Evolutionary conservation across 64 coral and sea anemone species (phyloP), one percentile per base, ranked within the genome.

Genomic region (Acropora tenuis): DNA sequence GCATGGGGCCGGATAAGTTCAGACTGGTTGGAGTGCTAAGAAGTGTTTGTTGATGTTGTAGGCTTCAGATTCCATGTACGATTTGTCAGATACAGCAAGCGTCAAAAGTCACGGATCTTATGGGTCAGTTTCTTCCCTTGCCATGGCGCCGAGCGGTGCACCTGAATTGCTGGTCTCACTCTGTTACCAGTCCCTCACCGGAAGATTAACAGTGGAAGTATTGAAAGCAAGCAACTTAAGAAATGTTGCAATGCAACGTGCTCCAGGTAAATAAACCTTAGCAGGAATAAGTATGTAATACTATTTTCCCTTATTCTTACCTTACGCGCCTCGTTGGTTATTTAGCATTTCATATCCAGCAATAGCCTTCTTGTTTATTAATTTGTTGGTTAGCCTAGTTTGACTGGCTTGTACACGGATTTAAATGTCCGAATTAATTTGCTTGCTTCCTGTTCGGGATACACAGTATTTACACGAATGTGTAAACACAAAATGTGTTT

Each of bases 161-260:
- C 97, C 97, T 17, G 97, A 99, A 66, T 92, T 99, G 5, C 83
- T 99, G 18, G 97, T 99, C 15, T 95, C 97, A 5, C 88, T 99
- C 43, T 99, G 97, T 68, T 99, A 99, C 86, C 97, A 99, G 65
- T 99, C 97, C 8, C 89, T 99, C 18, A 99, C 97, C 8, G 97
- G 97, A 2, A 84, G 97, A 47, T 80, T 99, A 50, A 99, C 97
- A 42, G 97, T 99, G 53, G 97, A 99, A 78, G 94, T 99, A 50
- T 83, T 99, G 5, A 99, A 99, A 78, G 97, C 97, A 53, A 99
- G 97, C 78, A 99, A 96, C 87, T 77, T 99, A 15, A 69, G 97
- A 73, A 99, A 96, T 90, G 67, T 93, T 13, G 77, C 94, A 44
- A 99, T 99, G 97, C 97, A 96, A 46, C 85, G 97, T 79, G 97